These are phyloP conservation scores for Pristionchus exspectatus DNA, from an alignment of 2,888 invertebrate species.

Conservation along the genomic window DNA sequence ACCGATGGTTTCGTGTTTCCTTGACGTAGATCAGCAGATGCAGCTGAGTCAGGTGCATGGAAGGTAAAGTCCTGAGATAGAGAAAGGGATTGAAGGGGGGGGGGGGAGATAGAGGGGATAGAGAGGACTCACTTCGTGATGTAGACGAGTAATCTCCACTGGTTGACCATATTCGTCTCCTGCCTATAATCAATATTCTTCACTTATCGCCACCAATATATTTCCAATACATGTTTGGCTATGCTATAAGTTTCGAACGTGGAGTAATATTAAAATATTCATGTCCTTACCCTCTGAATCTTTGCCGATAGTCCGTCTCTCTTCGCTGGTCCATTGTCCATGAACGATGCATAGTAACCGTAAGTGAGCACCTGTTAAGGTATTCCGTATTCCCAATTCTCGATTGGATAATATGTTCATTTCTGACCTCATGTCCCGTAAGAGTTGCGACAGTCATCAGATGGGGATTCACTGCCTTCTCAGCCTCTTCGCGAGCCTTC, in stretches of 20 bases:
- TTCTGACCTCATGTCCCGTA: slow-evolving; percentile 69
- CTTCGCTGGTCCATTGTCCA: slow-evolving; percentile 75
- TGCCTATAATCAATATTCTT: slow-evolving; percentile 49
- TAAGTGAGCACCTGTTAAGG: slow-evolving; percentile 63
- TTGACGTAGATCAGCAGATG: slow-evolving; percentile 91
- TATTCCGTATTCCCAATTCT: too few species aligned
- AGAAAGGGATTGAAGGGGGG: too few species aligned
- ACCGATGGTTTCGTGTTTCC: slow-evolving; percentile 86
- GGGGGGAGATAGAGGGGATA: background rate
- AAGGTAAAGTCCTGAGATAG: slow-evolving; percentile 80
- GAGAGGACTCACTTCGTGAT: slow-evolving; percentile 65
- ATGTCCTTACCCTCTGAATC: slow-evolving; percentile 29
- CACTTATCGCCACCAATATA: too few species aligned
- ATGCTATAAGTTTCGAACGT: too few species aligned
- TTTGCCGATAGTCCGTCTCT: background rate
- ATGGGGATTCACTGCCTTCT: slow-evolving; percentile 81
- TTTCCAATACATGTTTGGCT: too few species aligned
- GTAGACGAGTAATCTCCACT: slow-evolving; percentile 75
- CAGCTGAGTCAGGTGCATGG: slow-evolving; percentile 82
- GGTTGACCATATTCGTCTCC: slow-evolving; percentile 75
- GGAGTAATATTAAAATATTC: background rate
- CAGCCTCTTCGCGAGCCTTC: slow-evolving; percentile 68
- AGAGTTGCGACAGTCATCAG: slow-evolving; percentile 83
- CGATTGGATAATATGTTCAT: background rate
- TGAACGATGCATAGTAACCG: slow-evolving; percentile 73